Evolutionary conservation across 2,797 vertebrate genomes (phyloP).

Genomic region (Hozukius guyotensis): DNA sequence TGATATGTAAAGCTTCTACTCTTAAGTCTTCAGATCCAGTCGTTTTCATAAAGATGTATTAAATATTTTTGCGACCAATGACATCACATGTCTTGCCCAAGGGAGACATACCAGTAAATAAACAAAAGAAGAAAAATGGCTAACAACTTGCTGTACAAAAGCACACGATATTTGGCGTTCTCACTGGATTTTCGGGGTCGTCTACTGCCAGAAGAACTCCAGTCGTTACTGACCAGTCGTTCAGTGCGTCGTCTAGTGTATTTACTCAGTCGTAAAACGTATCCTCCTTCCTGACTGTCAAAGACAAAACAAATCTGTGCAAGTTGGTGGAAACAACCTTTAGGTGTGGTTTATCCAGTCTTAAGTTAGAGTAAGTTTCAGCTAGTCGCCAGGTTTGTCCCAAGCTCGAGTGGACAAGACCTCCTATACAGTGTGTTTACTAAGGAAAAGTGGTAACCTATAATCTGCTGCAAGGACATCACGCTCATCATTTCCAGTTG

Average conservation of each 20-base stretch:
- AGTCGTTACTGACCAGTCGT: neutral
- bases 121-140: neutral
- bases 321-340: neutral
- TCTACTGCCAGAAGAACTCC: neutral
- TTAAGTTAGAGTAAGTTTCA: too few species aligned
- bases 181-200: neutral
- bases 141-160: neutral
- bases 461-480: too few species aligned
- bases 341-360: neutral
- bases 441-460: too few species aligned
- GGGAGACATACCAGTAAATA: too few species aligned
- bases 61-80: neutral
- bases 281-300: neutral
- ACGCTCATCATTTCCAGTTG: neutral
- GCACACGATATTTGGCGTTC: too few species aligned
- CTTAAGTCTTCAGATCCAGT: neutral
- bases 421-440: too few species aligned
- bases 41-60: neutral
- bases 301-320: neutral
- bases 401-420: too few species aligned
- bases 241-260: accelerated
- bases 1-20: too few species aligned
- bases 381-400: too few species aligned
- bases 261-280: too few species aligned
- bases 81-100: neutral